Evolutionary conservation across 2,113 vertebrate species (phyloP), one percentile per base, ranked within the genome.

Genomic region (Gnathonemus echidnorhynchus): DNA sequence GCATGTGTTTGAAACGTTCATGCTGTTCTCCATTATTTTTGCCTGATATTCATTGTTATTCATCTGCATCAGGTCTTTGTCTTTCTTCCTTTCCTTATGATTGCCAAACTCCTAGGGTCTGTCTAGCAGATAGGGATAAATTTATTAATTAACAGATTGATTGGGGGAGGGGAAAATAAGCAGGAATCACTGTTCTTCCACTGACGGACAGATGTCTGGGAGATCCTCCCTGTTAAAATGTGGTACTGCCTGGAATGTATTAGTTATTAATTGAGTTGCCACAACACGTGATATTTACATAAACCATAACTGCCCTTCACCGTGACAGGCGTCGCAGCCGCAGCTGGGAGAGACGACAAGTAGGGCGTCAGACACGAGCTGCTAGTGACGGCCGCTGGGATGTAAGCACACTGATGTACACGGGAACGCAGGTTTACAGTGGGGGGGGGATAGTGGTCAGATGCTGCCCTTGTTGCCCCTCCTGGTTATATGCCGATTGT

Each of bases 241-340:
- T 86, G 35, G 53, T 84, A 62, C 39, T 89, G 77, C 77, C 89
- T 86, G 89, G 89, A 85, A 46, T 86, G 80, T 62, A 86, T 89
- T 84, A 42, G 19, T 83, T 52, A 35, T 46, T 89, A 84, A 56
- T 89, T 39, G 42, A 84, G 48, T 77, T 80, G 77, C 52, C 80
- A 85, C 49, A 58, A 42, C 24, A n/a, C 46, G 50, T 56, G n/a
- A 70, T 89, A 89, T 89, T 89, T 89, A 89, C 77, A 84, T 84
- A 39, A 89, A 83, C 15, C 74, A 11, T 56, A 45, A 66, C 74
- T 74, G 21, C 88, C 88, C 31, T 35, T 89, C 74, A 56, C 70
- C 52, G 88, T 80, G 31, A 53, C 8, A 19, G 70, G 21, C 19
- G 35, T 42, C 35, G 0, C n/a, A 21, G 15, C 27, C 31, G 48